Evolutionary conservation across 2,888 invertebrate species (phyloP).

Genomic region (Lamproptera curius): DNA sequence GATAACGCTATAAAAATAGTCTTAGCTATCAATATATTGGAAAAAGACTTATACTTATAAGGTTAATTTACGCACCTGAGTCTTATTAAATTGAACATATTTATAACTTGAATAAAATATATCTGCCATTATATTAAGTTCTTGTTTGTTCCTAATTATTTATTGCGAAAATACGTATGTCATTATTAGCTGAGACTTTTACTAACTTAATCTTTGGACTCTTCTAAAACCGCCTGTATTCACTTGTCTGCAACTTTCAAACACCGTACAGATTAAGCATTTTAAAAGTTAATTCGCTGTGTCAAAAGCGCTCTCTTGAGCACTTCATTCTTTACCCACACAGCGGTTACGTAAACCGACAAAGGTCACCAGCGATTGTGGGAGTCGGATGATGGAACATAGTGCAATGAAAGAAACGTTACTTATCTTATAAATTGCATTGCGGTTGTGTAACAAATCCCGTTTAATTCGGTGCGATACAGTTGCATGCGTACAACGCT

Average conservation of each 20-base stretch:
- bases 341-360: conserved; percentile 32
- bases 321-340: conserved; percentile 27
- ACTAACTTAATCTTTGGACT: too few relatives aligned
- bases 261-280: neutral
- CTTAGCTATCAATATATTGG: too few relatives aligned
- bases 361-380: conserved; percentile 34
- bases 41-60: too few relatives aligned
- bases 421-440: conserved; percentile 21
- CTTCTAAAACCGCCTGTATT: neutral
- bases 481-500: neutral
- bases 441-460: conserved; percentile 6
- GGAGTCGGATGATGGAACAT: conserved; percentile 26
- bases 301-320: conserved; percentile 7
- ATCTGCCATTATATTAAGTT: neutral
- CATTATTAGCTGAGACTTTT: too few relatives aligned
- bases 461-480: conserved; percentile 13
- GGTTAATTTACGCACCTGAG: too few relatives aligned
- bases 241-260: neutral
- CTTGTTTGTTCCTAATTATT: too few relatives aligned
- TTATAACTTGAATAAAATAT: neutral
- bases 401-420: conserved; percentile 20
- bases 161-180: too few relatives aligned
- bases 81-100: neutral
- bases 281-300: conserved; percentile 13
- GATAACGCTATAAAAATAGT: too few relatives aligned